Conservation (phyloP, 2,113 vertebrate genomes). For the Mobula birostris region DNA sequence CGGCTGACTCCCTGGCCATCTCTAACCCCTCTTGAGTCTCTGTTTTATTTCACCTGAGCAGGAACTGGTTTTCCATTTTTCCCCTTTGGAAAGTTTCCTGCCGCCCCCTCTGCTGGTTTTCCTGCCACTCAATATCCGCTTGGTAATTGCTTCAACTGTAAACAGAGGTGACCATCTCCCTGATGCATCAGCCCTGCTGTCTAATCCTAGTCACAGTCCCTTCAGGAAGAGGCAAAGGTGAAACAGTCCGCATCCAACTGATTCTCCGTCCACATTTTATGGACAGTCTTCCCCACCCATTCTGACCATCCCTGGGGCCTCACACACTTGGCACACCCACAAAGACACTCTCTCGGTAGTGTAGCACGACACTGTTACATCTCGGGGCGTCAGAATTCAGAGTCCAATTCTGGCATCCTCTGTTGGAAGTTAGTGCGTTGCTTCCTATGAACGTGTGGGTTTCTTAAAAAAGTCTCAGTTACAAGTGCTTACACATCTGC, state of each 20-base stretch:
- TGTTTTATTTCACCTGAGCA: neutral
- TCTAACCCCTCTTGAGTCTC: neutral
- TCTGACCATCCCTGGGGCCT: neutral
- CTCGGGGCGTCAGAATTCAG: no score
- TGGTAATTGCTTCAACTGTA: neutral
- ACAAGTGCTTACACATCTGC: neutral
- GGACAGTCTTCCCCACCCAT: no score
- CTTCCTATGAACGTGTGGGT: no score
- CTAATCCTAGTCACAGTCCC: neutral
- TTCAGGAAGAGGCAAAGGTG: neutral
- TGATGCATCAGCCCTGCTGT: neutral
- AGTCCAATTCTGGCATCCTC: no score
- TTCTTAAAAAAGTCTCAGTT: neutral
- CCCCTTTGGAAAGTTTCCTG: neutral
- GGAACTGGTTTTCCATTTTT: neutral
- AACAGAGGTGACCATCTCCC: neutral
- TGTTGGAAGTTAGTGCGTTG: no score
- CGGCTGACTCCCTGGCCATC: neutral
- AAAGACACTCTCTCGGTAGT: no score
- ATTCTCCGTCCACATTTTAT: no score
- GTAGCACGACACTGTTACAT: no score
- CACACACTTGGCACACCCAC: neutral
- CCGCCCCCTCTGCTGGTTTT: neutral
- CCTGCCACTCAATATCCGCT: neutral
- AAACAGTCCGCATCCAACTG: neutral